A percentile compares a stretch with the other conserved stretches of the same genome.
Conservation (phyloP, 2,113 vertebrate genomes). For the Oryzias melastigma region DNA sequence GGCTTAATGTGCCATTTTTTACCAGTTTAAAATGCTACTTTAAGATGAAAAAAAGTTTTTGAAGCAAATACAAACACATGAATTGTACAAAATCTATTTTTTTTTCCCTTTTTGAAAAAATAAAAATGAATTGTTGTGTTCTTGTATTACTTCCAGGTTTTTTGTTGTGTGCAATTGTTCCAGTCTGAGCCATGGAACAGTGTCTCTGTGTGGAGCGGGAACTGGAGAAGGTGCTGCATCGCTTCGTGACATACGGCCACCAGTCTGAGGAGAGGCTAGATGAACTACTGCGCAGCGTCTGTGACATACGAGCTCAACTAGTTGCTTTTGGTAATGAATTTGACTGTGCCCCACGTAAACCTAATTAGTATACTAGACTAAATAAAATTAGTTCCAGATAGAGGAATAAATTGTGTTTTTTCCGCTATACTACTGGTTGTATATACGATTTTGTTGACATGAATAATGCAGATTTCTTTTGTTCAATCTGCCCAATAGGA, state of each 20-base stretch:
- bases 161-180: constrained; percentile 49
- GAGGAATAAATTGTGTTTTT: background rate
- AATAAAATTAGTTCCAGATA: too few relatives aligned
- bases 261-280: constrained; percentile 88
- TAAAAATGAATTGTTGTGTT: background rate
- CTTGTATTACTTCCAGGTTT: constrained; percentile 27
- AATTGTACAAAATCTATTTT: too few relatives aligned
- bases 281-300: constrained; percentile 84
- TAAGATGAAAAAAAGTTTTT: too few relatives aligned
- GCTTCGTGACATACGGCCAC: constrained; percentile 86
- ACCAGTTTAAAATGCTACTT: too few relatives aligned
- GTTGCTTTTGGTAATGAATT: constrained; percentile 78
- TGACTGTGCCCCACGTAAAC: too few relatives aligned
- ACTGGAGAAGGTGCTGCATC: constrained; percentile 89
- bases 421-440: background rate
- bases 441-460: background rate
- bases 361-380: too few relatives aligned
- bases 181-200: constrained; percentile 82
- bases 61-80: too few relatives aligned
- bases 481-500: constrained; percentile 64
- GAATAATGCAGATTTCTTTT: background rate
- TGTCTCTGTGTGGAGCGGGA: constrained; percentile 89
- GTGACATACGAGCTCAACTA: constrained; percentile 83
- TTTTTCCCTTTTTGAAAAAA: too few relatives aligned
- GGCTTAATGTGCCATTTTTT: too few relatives aligned